Conservation (phyloP, 2,888 invertebrate genomes). For the Peribatodes rhomboidaria region DNA sequence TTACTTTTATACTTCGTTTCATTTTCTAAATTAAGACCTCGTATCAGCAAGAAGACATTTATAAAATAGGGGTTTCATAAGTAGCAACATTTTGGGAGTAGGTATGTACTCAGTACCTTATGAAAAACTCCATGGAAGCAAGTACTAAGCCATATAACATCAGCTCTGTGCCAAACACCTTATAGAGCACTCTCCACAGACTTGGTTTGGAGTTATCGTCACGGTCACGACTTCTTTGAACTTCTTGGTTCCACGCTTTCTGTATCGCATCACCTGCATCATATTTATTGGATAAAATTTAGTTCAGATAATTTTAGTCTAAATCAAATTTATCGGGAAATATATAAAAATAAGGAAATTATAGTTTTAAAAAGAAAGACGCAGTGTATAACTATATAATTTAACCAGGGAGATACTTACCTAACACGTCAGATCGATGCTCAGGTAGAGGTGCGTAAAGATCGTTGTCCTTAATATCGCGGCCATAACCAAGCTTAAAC, state of each 20-base stretch:
- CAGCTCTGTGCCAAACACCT: constrained; percentile 88
- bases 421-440: constrained; percentile 88
- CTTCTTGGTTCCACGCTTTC: constrained; percentile 88
- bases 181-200: constrained; percentile 85
- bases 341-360: not conserved
- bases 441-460: constrained; percentile 89
- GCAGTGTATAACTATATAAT: too few relatives aligned
- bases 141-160: constrained; percentile 88
- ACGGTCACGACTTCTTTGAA: constrained; percentile 57
- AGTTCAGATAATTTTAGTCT: too few relatives aligned
- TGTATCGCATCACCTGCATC: constrained; percentile 87
- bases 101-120: constrained; percentile 80
- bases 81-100: not conserved
- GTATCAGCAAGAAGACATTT: too few relatives aligned
- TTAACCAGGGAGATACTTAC: constrained; percentile 50
- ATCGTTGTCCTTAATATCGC: constrained; percentile 89
- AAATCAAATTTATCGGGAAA: too few relatives aligned
- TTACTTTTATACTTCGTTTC: too few relatives aligned
- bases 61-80: too few relatives aligned
- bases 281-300: not conserved
- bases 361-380: too few relatives aligned
- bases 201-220: constrained; percentile 82
- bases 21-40: too few relatives aligned
- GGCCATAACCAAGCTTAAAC: constrained; percentile 89
- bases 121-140: constrained; percentile 87